These are phyloP conservation scores for Gobiocypris rarus DNA, from an alignment of 2,113 vertebrate species.

Conservation along the genomic window DNA sequence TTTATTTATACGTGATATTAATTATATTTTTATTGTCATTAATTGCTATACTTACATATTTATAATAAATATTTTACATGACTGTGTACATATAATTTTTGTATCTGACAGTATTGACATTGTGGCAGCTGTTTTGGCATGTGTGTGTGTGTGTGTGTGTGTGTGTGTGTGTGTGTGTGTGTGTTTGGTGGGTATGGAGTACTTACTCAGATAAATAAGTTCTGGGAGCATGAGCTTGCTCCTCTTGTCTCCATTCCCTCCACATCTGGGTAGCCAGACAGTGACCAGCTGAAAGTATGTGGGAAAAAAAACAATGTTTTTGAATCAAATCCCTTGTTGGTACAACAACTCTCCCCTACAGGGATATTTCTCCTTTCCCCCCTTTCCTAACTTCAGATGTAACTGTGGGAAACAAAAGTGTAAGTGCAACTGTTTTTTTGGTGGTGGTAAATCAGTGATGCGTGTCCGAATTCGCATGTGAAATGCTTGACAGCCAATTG, in stretches of 20 bases:
- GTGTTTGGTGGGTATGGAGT: conserved; percentile 5
- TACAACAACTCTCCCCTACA: background rate
- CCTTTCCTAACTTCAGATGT: background rate
- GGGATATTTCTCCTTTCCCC: conserved; percentile 2
- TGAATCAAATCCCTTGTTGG: conserved; percentile 1
- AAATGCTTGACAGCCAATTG: background rate
- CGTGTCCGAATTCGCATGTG: background rate
- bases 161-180: background rate
- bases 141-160: background rate
- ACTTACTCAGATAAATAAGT: conserved; percentile 82
- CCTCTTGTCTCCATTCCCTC: conserved; percentile 57
- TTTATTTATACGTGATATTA: background rate
- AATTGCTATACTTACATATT: background rate
- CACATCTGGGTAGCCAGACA: conserved; percentile 75
- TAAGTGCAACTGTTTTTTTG: background rate
- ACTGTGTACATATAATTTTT: background rate
- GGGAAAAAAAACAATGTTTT: conserved; percentile 34
- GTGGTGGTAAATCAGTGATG: background rate
- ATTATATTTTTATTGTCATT: background rate
- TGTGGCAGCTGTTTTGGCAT: background rate
- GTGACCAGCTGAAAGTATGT: conserved; percentile 74
- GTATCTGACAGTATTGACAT: background rate
- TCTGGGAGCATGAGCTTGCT: conserved; percentile 41
- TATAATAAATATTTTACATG: background rate
- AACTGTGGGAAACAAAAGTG: background rate